Evolutionary conservation across 2,797 vertebrate genomes (phyloP).

Genomic region (Aselliscus stoliczkanus): DNA sequence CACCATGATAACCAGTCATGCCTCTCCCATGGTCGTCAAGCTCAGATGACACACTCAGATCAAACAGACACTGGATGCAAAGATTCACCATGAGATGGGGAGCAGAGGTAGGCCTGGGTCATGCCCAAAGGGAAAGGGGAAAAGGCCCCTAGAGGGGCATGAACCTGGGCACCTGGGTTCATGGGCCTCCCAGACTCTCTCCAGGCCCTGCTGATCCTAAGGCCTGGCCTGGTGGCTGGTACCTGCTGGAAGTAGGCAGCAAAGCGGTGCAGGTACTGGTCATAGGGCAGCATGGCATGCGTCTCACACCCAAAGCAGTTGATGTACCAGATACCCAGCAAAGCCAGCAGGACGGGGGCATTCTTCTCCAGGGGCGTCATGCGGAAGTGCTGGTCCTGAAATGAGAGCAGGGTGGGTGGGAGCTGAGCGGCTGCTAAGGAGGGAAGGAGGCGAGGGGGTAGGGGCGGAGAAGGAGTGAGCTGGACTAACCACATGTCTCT

Average conservation of each 20-base stretch:
- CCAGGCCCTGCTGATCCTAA: not conserved
- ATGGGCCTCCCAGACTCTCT: not conserved
- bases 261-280: conserved; percentile 99
- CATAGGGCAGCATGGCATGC: conserved; percentile 94
- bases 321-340: conserved; percentile 97
- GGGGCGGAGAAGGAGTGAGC: no score
- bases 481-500: not conserved
- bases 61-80: not conserved
- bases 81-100: not conserved
- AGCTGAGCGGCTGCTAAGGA: not conserved
- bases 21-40: not conserved
- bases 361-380: conserved; percentile 92
- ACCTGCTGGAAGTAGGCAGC: conserved; percentile 99
- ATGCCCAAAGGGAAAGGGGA: not conserved
- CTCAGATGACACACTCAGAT: not conserved
- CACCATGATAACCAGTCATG: not conserved
- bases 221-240: not conserved
- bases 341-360: conserved; percentile 89
- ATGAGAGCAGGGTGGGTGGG: not conserved
- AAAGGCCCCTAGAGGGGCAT: not conserved
- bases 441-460: no score
- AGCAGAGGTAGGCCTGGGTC: not conserved
- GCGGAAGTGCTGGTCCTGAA: conserved; percentile 93
- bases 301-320: conserved; percentile 96
- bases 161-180: not conserved